Conservation (phyloP, 2,113 vertebrate genomes). For the Gadus macrocephalus region DNA sequence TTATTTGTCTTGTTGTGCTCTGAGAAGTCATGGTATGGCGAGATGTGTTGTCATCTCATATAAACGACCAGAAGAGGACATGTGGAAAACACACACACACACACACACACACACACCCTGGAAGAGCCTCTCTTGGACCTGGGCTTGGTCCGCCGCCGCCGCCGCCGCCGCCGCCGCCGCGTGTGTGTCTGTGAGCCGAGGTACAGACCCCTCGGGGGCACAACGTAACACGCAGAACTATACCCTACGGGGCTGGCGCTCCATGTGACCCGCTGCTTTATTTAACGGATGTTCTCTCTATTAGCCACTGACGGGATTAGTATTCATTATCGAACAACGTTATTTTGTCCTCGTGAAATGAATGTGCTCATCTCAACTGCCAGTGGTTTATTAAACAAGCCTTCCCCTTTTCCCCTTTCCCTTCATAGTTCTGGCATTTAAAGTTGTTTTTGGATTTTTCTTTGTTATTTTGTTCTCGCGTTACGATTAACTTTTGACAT, state of each 20-base stretch:
- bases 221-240: constrained; percentile 36
- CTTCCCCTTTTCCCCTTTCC: constrained; percentile 39
- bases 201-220: too few species aligned
- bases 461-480: constrained; percentile 35
- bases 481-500: constrained; percentile 57
- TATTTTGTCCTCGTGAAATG: constrained; percentile 45
- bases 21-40: constrained; percentile 4
- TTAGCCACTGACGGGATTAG: constrained; percentile 53
- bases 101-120: neutral
- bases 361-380: constrained; percentile 23
- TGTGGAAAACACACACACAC: constrained; percentile 40
- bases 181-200: neutral
- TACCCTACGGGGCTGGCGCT: constrained; percentile 56
- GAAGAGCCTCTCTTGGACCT: neutral
- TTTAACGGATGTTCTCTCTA: constrained; percentile 41
- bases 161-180: too few species aligned
- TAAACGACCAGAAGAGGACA: constrained; percentile 47
- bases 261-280: constrained; percentile 57
- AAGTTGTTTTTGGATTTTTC: constrained; percentile 53
- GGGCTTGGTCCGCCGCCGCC: too few species aligned
- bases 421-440: constrained; percentile 67
- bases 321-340: constrained; percentile 32
- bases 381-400: constrained; percentile 56
- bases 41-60: constrained; percentile 13
- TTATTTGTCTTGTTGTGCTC: constrained; percentile 17